Evolutionary conservation across 2,888 invertebrate species (phyloP).

Genomic region (Ganaspis brasiliensis): DNA sequence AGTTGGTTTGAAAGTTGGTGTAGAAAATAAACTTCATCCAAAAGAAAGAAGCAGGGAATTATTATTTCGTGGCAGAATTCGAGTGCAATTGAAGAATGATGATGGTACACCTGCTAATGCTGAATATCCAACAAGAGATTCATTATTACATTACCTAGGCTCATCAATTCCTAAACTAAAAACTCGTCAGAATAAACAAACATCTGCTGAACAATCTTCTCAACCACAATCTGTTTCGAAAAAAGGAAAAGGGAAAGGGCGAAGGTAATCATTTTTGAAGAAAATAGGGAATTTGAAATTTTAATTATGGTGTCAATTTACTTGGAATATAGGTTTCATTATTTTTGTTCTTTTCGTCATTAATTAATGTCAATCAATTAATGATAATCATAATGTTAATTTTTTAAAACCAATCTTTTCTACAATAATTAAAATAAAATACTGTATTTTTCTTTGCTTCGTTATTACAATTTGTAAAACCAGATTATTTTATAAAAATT

Average conservation of each 20-base stretch:
- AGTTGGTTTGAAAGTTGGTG: slow-evolving; percentile 91
- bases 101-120: slow-evolving; percentile 89
- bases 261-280: slow-evolving; percentile 72
- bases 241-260: slow-evolving; percentile 81
- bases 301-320: background rate
- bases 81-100: slow-evolving; percentile 95
- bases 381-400: too few relatives aligned
- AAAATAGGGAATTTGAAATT: background rate
- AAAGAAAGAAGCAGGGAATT: slow-evolving; percentile 95
- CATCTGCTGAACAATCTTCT: slow-evolving; percentile 75
- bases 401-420: too few relatives aligned
- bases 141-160: slow-evolving; percentile 89
- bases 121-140: slow-evolving; percentile 88
- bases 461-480: too few relatives aligned
- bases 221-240: slow-evolving; percentile 73
- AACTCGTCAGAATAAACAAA: slow-evolving; percentile 85
- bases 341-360: too few relatives aligned
- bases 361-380: too few relatives aligned
- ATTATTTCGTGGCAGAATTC: slow-evolving; percentile 91
- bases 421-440: too few relatives aligned
- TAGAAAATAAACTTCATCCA: slow-evolving; percentile 96
- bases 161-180: slow-evolving; percentile 96
- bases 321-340: too few relatives aligned
- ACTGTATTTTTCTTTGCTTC: too few relatives aligned
- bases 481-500: too few relatives aligned